phyloP scores from a whole-genome alignment of 1,140 invertebrate species.

The Drosophila kikkawai region DNA sequence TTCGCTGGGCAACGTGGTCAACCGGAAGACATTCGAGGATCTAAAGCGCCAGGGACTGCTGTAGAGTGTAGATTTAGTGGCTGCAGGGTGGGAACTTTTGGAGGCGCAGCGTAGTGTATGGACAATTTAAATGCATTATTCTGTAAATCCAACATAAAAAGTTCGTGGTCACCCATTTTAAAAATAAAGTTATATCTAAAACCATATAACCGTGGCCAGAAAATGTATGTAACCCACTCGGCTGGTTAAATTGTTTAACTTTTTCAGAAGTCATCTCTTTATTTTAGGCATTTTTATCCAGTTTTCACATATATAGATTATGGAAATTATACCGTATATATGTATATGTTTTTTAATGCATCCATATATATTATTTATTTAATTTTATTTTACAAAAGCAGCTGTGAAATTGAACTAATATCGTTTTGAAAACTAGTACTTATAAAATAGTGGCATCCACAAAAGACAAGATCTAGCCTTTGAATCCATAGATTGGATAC shows the following conservation, averaged over 20 bases:
- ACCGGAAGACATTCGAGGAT: conserved; percentile 99
- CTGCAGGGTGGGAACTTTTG: not conserved
- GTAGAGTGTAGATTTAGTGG: conserved; percentile 85
- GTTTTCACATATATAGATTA: not conserved
- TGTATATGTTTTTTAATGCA: not conserved
- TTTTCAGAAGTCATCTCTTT: conserved; percentile 20
- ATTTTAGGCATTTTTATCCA: conserved; percentile 6
- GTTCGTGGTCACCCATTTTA: not conserved
- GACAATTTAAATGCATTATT: not conserved
- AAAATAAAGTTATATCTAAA: conserved; percentile 2
- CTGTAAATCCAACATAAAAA: conserved; percentile 1
- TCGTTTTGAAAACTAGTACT: not conserved
- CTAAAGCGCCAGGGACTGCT: conserved; percentile 98
- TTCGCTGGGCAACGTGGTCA: conserved; percentile 99
- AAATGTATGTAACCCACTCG: not conserved
- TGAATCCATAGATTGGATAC: not conserved
- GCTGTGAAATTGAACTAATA: not conserved
- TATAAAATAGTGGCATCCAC: conserved; percentile 1
- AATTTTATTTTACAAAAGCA: conserved; percentile 4
- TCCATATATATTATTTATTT: conserved; percentile 1
- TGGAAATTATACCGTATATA: not conserved
- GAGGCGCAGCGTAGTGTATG: not conserved
- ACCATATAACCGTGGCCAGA: no score
- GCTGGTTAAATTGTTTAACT: not conserved
- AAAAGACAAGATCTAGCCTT: not conserved